Base-by-base conservation (phyloP, 2,797 vertebrate genomes). In the Benthosema pterotum region DNA sequence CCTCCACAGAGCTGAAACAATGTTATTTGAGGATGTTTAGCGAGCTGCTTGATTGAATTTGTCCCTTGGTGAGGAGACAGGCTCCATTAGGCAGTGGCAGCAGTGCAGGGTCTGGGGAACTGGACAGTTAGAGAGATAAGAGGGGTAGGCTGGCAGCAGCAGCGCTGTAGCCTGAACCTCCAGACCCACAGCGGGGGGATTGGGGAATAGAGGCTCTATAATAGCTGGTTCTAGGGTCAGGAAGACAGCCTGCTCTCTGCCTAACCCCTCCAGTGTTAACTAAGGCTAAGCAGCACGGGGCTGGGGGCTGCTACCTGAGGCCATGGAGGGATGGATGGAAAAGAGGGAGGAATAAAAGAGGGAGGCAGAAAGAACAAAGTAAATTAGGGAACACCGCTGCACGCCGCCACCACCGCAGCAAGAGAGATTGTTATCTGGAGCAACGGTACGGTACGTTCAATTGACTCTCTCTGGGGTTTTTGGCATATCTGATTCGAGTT, bases 161-260 rank as follows among this genome's bases (percentile, higher is more conserved):
- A n/a, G n/a, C n/a, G n/a, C n/a, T n/a, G 54, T 48, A 84, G 85
- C 73, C 57, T 88, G 87, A 80, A n/a, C n/a, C 83, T 75, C 79
- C 80, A 84, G 87, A 80, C 84, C 67, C 83, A 74, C 78, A 74
- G 70, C 54, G 83, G 84, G 86, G 86, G 81, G 81, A 84, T 93
- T 88, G 77, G 91, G 90, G 92, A 94, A 89, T 91, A 89, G 82
- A 88, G 86, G 86, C 87, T 82, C 80, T 77, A 79, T 92, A 90
- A 88, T 89, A 88, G 71, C 76, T 80, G 79, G 90, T 80, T 92
- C 83, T 73, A 79, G 84, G 89, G 91, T 94, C 88, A 92, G 80
- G 74, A 76, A 89, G 84, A 73, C 76, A 69, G 78, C 77, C 86
- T 82, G 69, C 59, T n/a, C 68, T 88, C 89, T 83, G 84, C 86